These are phyloP conservation scores for mouse (Mus musculus) DNA, from an alignment of 2,113 vertebrate genomes.

Conservation along the genomic window GRCm39 chr4:129011501-129012000, in stretches of 20 bases:
- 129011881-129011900: background rate
- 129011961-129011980: slow-evolving; percentile 9
- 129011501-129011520: slow-evolving; percentile 23
- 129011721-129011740: background rate
- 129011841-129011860: background rate
- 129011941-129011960: background rate
- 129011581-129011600: slow-evolving; percentile 54
- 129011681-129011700: slow-evolving; percentile 50
- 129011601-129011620: slow-evolving; percentile 54
- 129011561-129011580: slow-evolving; percentile 25
- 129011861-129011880: background rate
- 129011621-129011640: slow-evolving; percentile 49
- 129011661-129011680: slow-evolving; percentile 72
- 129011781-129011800: background rate
- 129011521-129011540: background rate
- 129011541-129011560: background rate
- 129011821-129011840: background rate
- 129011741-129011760: background rate
- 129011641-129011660: slow-evolving; percentile 62
- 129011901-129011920: background rate
- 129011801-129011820: background rate
- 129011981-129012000: slow-evolving; percentile 4
- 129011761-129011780: background rate
- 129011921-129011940: background rate
- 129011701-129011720: background rate